Evolutionary conservation across 1,140 invertebrate species (phyloP).

Genomic region (Zaprionus vittiger): DNA sequence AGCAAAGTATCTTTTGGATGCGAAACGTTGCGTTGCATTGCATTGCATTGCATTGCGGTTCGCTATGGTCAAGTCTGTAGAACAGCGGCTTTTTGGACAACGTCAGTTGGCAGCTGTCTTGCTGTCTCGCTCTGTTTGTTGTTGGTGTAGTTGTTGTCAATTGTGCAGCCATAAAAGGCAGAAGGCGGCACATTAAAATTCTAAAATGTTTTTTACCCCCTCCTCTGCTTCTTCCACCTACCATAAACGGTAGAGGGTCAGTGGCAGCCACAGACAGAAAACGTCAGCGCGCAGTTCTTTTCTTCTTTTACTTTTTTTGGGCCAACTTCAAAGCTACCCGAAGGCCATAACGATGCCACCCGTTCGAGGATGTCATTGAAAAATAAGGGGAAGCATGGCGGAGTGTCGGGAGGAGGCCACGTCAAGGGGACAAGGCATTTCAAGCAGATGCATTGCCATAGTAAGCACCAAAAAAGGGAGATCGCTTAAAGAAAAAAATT

Average conservation of each 20-base stretch:
- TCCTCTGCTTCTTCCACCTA: slow-evolving; percentile 28
- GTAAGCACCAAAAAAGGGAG: slow-evolving; percentile 33
- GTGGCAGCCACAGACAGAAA: slow-evolving; percentile 45
- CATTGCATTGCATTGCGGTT: slow-evolving; percentile 13
- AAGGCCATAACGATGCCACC: slow-evolving; percentile 56
- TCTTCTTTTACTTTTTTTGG: slow-evolving; percentile 11
- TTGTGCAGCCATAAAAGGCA: slow-evolving; percentile 74
- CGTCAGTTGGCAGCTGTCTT: slow-evolving; percentile 65
- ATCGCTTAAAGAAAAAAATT: slow-evolving; percentile 21
- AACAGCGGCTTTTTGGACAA: slow-evolving; percentile 22
- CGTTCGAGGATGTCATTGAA: slow-evolving; percentile 12
- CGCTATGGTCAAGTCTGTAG: slow-evolving; percentile 33
- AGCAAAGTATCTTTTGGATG: slow-evolving; percentile 64
- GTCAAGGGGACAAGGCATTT: slow-evolving; percentile 35
- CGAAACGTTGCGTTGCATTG: slow-evolving; percentile 36
- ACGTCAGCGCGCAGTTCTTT: slow-evolving; percentile 31
- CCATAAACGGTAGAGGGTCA: slow-evolving; percentile 53
- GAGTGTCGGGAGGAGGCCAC: neutral
- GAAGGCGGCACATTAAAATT: slow-evolving; percentile 81
- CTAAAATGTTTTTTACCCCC: slow-evolving; percentile 74
- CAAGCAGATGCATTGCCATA: slow-evolving; percentile 47
- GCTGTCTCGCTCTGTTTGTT: neutral
- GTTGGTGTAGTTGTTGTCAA: slow-evolving; percentile 56
- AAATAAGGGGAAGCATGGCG: neutral
- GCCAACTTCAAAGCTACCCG: slow-evolving; percentile 69